These are phyloP conservation scores for Cryptocephalus moraei DNA, from an alignment of 2,888 invertebrate species.

Conservation along the genomic window DNA sequence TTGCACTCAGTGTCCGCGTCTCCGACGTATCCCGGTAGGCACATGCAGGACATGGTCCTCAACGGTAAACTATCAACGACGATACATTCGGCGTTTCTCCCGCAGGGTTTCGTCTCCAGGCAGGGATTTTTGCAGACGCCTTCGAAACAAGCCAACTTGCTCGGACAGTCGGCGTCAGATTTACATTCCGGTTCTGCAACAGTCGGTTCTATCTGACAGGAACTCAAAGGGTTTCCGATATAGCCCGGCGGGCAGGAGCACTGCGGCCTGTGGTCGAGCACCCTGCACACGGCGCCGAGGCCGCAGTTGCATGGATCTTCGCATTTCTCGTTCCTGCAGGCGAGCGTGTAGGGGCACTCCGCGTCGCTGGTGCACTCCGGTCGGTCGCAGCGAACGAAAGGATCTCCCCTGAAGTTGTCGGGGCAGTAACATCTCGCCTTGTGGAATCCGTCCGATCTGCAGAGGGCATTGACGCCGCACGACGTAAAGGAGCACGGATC, in stretches of 20 bases:
- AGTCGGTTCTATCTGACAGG: slow-evolving; percentile 51
- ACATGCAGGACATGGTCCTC: slow-evolving; percentile 81
- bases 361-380: slow-evolving; percentile 67
- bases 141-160: slow-evolving; percentile 71
- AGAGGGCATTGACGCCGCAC: slow-evolving; percentile 72
- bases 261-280: slow-evolving; percentile 62
- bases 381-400: slow-evolving; percentile 63
- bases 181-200: slow-evolving; percentile 55
- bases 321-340: slow-evolving; percentile 70
- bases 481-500: slow-evolving; percentile 71
- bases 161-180: slow-evolving; percentile 76
- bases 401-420: slow-evolving; percentile 71
- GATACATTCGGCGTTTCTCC: slow-evolving; percentile 67
- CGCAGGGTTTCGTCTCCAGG: slow-evolving; percentile 65
- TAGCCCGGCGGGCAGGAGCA: slow-evolving; percentile 80
- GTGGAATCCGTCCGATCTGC: slow-evolving; percentile 66
- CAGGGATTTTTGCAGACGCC: slow-evolving; percentile 76
- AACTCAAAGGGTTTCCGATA: slow-evolving; percentile 62
- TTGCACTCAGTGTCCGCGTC: slow-evolving; percentile 79
- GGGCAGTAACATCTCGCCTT: slow-evolving; percentile 74
- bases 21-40: slow-evolving; percentile 71
- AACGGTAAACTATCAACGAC: slow-evolving; percentile 80
- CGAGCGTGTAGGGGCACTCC: slow-evolving; percentile 69
- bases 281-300: slow-evolving; percentile 63
- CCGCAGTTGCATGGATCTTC: slow-evolving; percentile 80